Conservation (phyloP, 2,888 invertebrate genomes). For the Phragmatobia fuliginosa region DNA sequence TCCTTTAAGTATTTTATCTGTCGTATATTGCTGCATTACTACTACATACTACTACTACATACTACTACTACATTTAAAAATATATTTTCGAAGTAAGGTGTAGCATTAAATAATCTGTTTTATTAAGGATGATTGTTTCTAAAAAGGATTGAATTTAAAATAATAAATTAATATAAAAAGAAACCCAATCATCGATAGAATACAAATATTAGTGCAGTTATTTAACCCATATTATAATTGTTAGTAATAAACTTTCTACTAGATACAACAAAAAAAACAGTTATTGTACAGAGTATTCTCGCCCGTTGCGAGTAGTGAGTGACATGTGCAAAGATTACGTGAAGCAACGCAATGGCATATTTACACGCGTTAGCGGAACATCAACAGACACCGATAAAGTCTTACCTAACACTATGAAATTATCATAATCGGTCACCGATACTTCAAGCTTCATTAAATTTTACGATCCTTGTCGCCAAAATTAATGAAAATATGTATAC, state of each 20-base stretch:
- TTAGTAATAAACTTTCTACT: slow-evolving; percentile 9
- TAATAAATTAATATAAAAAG: too few species aligned
- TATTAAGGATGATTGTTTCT: too few species aligned
- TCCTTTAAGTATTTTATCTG: too few species aligned
- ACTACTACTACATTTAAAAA: too few species aligned
- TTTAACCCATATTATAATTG: background rate
- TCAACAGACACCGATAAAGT: slow-evolving; percentile 36
- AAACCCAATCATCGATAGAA: too few species aligned
- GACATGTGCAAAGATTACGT: slow-evolving; percentile 48
- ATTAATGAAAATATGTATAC: background rate
- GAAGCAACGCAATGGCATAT: slow-evolving; percentile 44
- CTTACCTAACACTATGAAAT: slow-evolving; percentile 52
- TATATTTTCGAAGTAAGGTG: too few species aligned
- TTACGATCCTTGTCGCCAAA: slow-evolving; percentile 27
- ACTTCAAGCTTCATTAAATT: slow-evolving; percentile 36
- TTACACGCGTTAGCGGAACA: slow-evolving; percentile 42
- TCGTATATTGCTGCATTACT: too few species aligned
- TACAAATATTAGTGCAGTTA: background rate
- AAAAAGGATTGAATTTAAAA: too few species aligned
- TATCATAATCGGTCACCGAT: slow-evolving; percentile 57
- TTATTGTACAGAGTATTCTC: slow-evolving; percentile 22
- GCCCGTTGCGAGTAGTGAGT: slow-evolving; percentile 32
- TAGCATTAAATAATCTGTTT: too few species aligned
- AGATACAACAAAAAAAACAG: background rate
- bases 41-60: too few species aligned